Conservation (phyloP, 2,113 vertebrate species). For the Ia io region DNA sequence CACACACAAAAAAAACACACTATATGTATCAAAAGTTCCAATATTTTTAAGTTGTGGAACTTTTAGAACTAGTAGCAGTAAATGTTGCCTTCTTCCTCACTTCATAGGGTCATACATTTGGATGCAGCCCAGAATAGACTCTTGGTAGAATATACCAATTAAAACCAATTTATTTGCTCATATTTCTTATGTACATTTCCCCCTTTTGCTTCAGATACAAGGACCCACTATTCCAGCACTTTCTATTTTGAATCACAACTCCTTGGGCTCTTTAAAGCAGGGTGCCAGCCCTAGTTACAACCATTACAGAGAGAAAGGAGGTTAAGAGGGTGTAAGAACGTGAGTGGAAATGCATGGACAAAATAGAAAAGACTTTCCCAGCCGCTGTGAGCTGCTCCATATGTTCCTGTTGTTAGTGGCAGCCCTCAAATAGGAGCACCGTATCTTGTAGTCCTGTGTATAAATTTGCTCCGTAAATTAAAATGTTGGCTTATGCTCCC, state of each 20-base stretch:
- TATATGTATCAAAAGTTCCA: neutral
- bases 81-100: neutral
- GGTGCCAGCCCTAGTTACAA: neutral
- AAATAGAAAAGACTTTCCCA: slow-evolving; percentile 66
- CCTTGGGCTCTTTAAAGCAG: neutral
- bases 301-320: slow-evolving; percentile 10
- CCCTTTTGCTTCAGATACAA: neutral
- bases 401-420: slow-evolving; percentile 76
- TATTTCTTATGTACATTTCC: neutral
- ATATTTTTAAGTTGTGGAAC: neutral
- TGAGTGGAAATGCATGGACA: slow-evolving; percentile 12
- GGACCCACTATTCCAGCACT: neutral
- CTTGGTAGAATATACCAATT: neutral
- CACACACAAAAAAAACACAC: neutral
- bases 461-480: slow-evolving; percentile 68
- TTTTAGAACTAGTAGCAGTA: neutral
- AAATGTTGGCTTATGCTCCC: slow-evolving; percentile 63
- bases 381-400: slow-evolving; percentile 78
- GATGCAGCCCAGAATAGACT: neutral
- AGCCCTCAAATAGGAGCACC: slow-evolving; percentile 43
- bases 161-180: neutral
- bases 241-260: neutral
- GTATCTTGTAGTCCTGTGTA: slow-evolving; percentile 60
- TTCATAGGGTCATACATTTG: neutral
- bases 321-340: slow-evolving; percentile 56